Evolutionary conservation across 2,113 vertebrate species (phyloP).

Genomic region (Peromyscus polionotus): DNA sequence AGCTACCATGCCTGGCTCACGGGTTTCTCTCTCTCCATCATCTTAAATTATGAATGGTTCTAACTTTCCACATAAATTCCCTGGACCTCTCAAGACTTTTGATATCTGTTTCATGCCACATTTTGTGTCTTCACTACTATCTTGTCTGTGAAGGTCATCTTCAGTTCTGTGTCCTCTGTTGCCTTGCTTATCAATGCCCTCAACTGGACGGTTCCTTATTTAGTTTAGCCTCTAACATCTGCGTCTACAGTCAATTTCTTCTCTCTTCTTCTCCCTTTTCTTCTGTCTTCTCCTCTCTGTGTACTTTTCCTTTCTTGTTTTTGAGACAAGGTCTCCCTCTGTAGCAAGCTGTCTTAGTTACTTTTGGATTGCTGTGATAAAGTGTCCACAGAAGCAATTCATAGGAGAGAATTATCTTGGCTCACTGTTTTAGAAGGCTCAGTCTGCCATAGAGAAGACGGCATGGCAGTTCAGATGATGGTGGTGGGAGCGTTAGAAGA

Average conservation of each 20-base stretch:
- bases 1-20: background rate
- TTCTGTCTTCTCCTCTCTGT: background rate
- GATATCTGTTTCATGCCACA: background rate
- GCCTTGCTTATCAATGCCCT: background rate
- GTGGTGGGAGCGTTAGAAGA: too few species aligned
- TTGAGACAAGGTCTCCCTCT: background rate
- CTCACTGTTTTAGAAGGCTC: background rate
- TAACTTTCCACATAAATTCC: background rate
- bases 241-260: too few species aligned
- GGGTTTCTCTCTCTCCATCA: background rate
- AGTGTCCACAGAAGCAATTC: background rate
- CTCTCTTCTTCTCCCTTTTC: background rate
- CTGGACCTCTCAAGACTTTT: background rate
- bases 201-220: background rate
- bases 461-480: background rate
- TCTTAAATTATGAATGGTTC: background rate
- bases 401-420: background rate
- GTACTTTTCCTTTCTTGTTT: background rate
- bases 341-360: background rate
- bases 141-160: background rate
- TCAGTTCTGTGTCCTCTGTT: background rate
- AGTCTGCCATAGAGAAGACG: background rate
- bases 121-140: background rate
- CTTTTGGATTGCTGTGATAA: background rate
- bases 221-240: background rate